Percentiles rank a stretch among this genome's conserved stretches.
These are phyloP conservation scores for Erebia ligea DNA, from an alignment of 2,888 invertebrate genomes.

Conservation along the genomic window DNA sequence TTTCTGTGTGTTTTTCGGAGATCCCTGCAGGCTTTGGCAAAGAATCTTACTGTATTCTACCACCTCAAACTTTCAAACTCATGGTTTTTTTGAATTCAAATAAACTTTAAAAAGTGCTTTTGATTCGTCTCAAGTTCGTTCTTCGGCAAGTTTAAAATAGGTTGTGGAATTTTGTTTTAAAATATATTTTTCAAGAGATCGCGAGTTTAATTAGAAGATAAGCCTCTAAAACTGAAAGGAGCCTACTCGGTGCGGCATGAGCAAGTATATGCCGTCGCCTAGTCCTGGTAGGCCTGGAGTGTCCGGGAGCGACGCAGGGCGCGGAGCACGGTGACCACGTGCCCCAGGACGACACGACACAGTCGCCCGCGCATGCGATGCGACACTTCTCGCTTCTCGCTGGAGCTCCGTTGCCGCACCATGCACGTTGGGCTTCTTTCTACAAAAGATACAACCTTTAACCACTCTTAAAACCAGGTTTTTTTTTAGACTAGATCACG, in stretches of 20 bases:
- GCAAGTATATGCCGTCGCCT: conserved; percentile 66
- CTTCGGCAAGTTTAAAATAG: too few species aligned
- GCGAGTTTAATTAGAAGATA: too few species aligned
- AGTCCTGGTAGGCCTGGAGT: conserved; percentile 58
- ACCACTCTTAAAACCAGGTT: neutral
- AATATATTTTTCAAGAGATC: too few species aligned
- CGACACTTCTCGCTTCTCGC: conserved; percentile 82
- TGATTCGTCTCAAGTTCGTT: too few species aligned
- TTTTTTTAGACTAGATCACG: neutral
- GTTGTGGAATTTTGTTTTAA: too few species aligned
- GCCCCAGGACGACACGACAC: conserved; percentile 86
- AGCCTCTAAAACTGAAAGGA: too few species aligned
- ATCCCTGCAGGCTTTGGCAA: too few species aligned
- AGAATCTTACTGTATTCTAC: too few species aligned
- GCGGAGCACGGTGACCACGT: conserved; percentile 81
- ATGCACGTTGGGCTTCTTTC: conserved; percentile 79
- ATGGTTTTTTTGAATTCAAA: too few species aligned
- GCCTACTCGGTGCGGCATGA: conserved; percentile 67
- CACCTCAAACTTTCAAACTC: too few species aligned
- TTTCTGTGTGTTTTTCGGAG: too few species aligned
- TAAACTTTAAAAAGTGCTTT: too few species aligned
- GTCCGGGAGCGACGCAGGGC: conserved; percentile 62
- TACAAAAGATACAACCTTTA: conserved; percentile 42
- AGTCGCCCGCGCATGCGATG: conserved; percentile 87
- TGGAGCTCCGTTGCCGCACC: conserved; percentile 78